Evolutionary conservation across 1,140 invertebrate genomes (phyloP), one percentile per base, ranked within the genome.

Genomic region (Drosophila truncata): DNA sequence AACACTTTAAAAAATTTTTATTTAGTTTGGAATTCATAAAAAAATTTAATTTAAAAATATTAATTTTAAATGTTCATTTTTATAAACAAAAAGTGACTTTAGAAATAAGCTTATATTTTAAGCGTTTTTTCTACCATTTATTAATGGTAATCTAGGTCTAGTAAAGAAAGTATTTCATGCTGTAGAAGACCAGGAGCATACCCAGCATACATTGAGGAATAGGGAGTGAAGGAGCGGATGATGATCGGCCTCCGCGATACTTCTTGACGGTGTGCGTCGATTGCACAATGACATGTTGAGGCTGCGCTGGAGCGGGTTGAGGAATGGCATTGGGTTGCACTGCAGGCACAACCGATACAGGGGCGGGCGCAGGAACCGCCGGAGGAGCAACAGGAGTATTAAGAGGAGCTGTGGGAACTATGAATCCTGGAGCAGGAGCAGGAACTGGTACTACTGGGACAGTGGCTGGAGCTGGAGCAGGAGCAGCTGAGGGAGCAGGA

Each of bases 241-340:
- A 42, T n/a, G 57, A 63, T 31, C 35, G 41, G 39, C 67, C 79
- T 31, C 57, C 57, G 27, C 57, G 37, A 29, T 73, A 79, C 39
- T 58, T 62, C 0, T 54, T 54, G 9, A 73, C 25, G 1, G 76
- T 78, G 31, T 65, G 61, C 44, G 62, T 80, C 4, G 78, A 80
- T 8, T 79, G 37, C 2, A 80, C 49, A 44, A 80, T 67, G 10
- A 79, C 76, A 10, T 80, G 76, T 0, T 60, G 20, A 0, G 60
- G 23, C 4, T 31, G 54, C 14, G 7, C 60, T 49, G 61, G 49
- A 23, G 5, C 13, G 2, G 25, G 8, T 25, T 41, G 16, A 1
- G 55, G 37, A n/a, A 42, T 50, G 14, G 42, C n/a, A 39, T 54
- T 65, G 13, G 33, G 16, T 10, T 46, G 27, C 18, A 35, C 50